phyloP scores from a whole-genome alignment of 2,797 vertebrate species.

The Capromys pilorides region DNA sequence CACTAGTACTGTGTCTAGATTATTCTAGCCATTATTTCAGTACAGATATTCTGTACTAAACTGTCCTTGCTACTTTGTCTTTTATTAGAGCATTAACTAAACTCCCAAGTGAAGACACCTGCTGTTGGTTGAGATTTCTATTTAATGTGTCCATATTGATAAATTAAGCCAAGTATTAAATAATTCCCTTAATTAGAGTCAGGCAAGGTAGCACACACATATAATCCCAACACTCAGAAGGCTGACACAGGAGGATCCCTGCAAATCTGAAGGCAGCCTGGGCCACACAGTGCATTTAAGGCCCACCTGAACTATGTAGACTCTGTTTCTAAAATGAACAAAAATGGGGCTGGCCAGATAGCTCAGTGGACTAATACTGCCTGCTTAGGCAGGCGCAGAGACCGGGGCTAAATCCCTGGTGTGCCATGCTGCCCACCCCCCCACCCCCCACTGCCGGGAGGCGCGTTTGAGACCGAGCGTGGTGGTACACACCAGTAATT shows the following conservation, averaged over 20 bases:
- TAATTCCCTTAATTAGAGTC: neutral
- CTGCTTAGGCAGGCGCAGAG: too few species aligned
- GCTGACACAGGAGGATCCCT: too few species aligned
- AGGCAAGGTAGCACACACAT: neutral
- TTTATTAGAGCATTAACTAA: constrained; percentile 16
- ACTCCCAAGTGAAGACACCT: neutral
- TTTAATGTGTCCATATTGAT: neutral
- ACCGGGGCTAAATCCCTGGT: too few species aligned
- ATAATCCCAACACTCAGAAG: neutral
- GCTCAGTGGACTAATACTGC: too few species aligned
- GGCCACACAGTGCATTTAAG: neutral
- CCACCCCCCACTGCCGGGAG: too few species aligned
- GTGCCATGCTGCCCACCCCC: too few species aligned
- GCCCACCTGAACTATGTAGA: neutral
- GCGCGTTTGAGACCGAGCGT: too few species aligned
- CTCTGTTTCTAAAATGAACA: neutral
- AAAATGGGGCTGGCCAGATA: too few species aligned
- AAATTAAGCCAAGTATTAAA: constrained; percentile 8
- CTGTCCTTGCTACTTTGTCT: neutral
- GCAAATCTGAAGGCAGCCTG: too few species aligned
- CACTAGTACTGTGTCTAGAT: neutral
- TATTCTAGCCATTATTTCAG: neutral
- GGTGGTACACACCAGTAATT: too few species aligned
- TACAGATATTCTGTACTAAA: neutral
- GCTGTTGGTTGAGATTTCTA: neutral